Base-by-base conservation (phyloP, 1,140 invertebrate genomes). In the Drosophila kanapiae region DNA sequence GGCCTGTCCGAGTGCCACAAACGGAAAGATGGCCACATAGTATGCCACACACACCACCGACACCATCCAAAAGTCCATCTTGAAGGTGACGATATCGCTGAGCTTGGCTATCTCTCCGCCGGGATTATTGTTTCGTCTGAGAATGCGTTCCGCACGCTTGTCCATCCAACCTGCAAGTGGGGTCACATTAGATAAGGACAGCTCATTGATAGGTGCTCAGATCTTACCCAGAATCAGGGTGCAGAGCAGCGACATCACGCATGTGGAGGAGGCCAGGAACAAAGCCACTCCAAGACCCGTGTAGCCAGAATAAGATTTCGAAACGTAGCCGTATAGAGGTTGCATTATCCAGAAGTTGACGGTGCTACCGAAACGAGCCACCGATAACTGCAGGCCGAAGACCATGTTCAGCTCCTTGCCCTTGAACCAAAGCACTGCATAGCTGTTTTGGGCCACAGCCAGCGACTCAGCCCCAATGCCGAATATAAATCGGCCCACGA, bases 401-500 rank as follows among this genome's bases (percentile, higher is more conserved):
- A 99, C 98, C 97, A 99, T 98, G 92, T 99, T 99, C 23, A 99
- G 94, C 94, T 99, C 98, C 94, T 98, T 98, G 10, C 98, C 98
- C 93, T 98, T 98, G 86, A 99, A 99, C 99, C 98, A 99, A 18
- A 97, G 94, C 0, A 99, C 98, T 1, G 98, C 98, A 94, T 99
- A 99, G 78, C 97, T 98, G 91, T 99, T 99, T 92, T 99, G 98
- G 14, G 98, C 98, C 6, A 99, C 98, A 59, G 97, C 97, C 51
- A 99, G 92, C 3, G 98, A 99, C 94, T 99, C 99, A 47, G 97
- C 98, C 29, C 98, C 98, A 93, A 99, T 97, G 59, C 98, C 98
- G 95, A 99, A 99, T 81, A 99, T 94, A 94, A 99, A 98, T 94
- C 99, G 94, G 16, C 98, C 99, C 14, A 97, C 75, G 91, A 97